A percentile compares a stretch with the other conserved stretches of the same genome.
phyloP scores from a whole-genome alignment of 2,888 invertebrate species.

The Drosophila ezoana region DNA sequence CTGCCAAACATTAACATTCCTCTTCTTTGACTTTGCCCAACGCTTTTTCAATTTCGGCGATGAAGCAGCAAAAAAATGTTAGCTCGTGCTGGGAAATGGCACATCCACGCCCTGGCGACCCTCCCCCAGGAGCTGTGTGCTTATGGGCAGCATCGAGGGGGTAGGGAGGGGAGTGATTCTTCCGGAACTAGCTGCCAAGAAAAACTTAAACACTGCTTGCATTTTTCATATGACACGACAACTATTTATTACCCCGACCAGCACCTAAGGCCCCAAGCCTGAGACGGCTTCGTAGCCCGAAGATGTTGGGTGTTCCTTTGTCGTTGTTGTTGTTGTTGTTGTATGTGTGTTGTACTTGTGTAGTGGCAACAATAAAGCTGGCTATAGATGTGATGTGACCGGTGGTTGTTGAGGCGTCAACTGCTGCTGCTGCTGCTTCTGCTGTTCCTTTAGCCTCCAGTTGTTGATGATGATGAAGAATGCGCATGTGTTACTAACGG shows the following conservation, averaged over 20 bases:
- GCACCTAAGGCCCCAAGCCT: slow-evolving; percentile 33
- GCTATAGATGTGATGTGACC: slow-evolving; percentile 44
- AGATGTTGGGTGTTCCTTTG: slow-evolving; percentile 46
- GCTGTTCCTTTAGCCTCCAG: slow-evolving; percentile 9
- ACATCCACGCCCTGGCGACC: slow-evolving; percentile 27
- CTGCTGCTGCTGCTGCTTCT: slow-evolving; percentile 27
- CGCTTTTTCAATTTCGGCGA: slow-evolving; percentile 72
- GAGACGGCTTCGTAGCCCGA: slow-evolving; percentile 30
- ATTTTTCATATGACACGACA: slow-evolving; percentile 77
- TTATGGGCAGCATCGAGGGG: not conserved
- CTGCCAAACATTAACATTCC: slow-evolving; percentile 46
- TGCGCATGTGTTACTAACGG: slow-evolving; percentile 79
- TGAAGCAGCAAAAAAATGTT: slow-evolving; percentile 64
- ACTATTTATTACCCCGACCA: slow-evolving; percentile 66
- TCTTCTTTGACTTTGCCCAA: slow-evolving; percentile 23
- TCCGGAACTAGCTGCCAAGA: slow-evolving; percentile 42
- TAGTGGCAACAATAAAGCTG: slow-evolving; percentile 67
- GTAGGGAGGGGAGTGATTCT: slow-evolving; percentile 8
- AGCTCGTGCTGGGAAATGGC: slow-evolving; percentile 43
- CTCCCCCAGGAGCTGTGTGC: not conserved
- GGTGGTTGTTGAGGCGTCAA: slow-evolving; percentile 51
- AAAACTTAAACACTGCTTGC: slow-evolving; percentile 76
- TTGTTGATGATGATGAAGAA: slow-evolving; percentile 64
- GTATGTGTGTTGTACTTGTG: slow-evolving; percentile 34
- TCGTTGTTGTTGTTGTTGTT: slow-evolving; percentile 23